These are phyloP conservation scores for Saccostrea glomerata DNA, from an alignment of 1,140 invertebrate genomes.

Conservation along the genomic window DNA sequence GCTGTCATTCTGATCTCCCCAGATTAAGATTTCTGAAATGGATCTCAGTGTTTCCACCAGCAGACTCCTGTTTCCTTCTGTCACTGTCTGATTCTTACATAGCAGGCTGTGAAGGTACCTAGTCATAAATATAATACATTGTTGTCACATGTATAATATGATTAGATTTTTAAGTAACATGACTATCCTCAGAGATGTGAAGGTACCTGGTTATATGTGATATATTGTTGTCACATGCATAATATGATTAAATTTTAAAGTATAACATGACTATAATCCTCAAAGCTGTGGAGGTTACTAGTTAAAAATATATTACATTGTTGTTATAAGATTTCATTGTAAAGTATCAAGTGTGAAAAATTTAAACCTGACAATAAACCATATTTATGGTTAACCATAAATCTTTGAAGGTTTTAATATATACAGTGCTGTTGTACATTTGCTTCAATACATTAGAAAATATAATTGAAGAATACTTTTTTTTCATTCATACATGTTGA, in stretches of 20 bases:
- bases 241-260: not conserved
- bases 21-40: slow-evolving; percentile 99
- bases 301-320: too few species aligned
- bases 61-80: slow-evolving; percentile 94
- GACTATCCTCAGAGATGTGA: not conserved
- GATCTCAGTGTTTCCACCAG: slow-evolving; percentile 98
- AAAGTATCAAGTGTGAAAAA: too few species aligned
- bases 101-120: slow-evolving; percentile 96
- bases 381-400: too few species aligned
- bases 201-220: too few species aligned
- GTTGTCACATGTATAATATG: not conserved
- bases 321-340: too few species aligned
- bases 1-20: slow-evolving; percentile 99
- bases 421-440: too few species aligned
- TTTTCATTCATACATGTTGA: too few species aligned
- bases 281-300: not conserved
- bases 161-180: not conserved
- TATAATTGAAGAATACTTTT: too few species aligned
- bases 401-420: too few species aligned
- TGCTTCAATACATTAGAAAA: too few species aligned
- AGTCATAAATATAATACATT: slow-evolving; percentile 66
- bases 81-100: slow-evolving; percentile 97
- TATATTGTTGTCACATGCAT: not conserved
- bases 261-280: not conserved
- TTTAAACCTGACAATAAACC: too few species aligned